Base-by-base conservation (phyloP, 2,888 invertebrate species). In the Lithophane semibrunnea region DNA sequence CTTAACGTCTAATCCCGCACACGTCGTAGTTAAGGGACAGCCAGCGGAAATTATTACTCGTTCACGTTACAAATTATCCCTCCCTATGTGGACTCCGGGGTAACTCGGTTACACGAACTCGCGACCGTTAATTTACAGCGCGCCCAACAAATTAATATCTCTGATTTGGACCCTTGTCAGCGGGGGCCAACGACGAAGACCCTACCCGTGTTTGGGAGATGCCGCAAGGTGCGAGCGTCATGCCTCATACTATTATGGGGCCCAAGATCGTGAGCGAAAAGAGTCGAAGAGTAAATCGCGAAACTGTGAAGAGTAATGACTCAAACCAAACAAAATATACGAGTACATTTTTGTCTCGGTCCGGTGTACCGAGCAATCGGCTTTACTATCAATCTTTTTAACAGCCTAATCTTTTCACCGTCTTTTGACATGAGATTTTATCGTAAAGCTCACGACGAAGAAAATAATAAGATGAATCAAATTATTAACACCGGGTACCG, bases 101-200 rank as follows among this genome's bases (percentile, higher is more conserved):
- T 94, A 94, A 95, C 93, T 94, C 91, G 93, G 94, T 94, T 94
- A 95, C 92, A 93, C 91, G 90, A 92, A 92, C 92, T 92, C 92
- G 92, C 93, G 93, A 91, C 94, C 94, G 94, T 95, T 95, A 95
- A 96, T 96, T 95, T 95, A 95, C 94, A 95, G 91, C 92, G 93
- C 91, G 89, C 94, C 94, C 94, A 94, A 95, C 95, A 95, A 96
- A 96, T 96, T 96, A 96, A 96, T 96, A 96, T 95, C 95, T 95
- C 95, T 94, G 95, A 96, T 96, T 96, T 93, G 93, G 94, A 96
- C 96, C 96, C 96, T 95, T 95, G 96, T 96, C 96, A 96, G 92
- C 94, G 92, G 80, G 88, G 89, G 88, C 86, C 89, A 90, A 89
- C 88, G 86, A 87, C 88, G 87, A 84, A 88, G 89, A 88, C 88